Conservation (phyloP, 2,797 vertebrate species). For the Sebastes miniatus region DNA sequence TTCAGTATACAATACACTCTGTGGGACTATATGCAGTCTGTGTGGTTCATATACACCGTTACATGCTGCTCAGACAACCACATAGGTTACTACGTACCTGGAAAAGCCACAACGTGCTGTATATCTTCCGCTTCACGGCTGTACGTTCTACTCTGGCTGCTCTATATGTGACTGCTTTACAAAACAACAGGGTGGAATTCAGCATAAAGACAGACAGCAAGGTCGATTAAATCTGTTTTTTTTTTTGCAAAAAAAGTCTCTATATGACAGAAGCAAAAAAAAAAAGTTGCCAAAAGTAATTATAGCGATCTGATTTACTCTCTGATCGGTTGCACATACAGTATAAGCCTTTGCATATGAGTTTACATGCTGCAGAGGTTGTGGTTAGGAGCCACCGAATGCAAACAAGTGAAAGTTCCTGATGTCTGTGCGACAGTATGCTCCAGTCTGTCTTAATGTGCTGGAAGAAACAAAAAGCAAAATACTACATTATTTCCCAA, state of each 20-base stretch:
- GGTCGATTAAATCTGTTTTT: not conserved
- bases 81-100: constrained; percentile 51
- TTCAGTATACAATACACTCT: not conserved
- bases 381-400: constrained; percentile 23
- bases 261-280: not conserved
- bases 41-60: constrained; percentile 21
- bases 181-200: not conserved
- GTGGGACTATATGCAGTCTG: constrained; percentile 6
- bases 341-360: not conserved
- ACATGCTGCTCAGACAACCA: constrained; percentile 46
- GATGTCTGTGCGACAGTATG: not conserved
- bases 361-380: not conserved
- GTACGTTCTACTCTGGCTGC: not conserved
- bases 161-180: not conserved
- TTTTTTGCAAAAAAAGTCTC: not conserved
- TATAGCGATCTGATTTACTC: not conserved
- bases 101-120: constrained; percentile 56
- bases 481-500: not conserved
- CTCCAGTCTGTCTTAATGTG: not conserved
- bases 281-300: not conserved
- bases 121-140: constrained; percentile 8
- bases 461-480: not conserved
- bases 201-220: not conserved
- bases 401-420: constrained; percentile 39
- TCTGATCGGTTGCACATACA: not conserved